These are phyloP conservation scores for Phaethon lepturus DNA, from an alignment of 2,113 vertebrate species.

Conservation along the genomic window DNA sequence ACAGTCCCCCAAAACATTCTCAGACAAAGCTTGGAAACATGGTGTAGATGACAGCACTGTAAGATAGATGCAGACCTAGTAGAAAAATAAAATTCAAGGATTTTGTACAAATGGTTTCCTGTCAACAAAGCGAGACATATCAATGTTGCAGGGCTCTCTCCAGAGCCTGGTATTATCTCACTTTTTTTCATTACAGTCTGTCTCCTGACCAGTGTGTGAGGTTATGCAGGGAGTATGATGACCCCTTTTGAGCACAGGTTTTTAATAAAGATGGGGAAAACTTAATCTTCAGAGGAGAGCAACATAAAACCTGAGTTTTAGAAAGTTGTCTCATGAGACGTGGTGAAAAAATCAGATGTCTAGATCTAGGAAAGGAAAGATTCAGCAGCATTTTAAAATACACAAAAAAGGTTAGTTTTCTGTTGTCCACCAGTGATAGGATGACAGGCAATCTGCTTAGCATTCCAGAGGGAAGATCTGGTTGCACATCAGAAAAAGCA, in stretches of 20 bases:
- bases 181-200: not conserved
- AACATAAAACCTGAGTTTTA: not conserved
- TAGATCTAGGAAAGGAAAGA: not conserved
- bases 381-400: not conserved
- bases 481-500: not conserved
- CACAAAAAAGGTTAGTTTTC: not conserved
- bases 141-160: not conserved
- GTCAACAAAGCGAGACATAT: not conserved
- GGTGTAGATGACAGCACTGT: not conserved
- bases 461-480: not conserved
- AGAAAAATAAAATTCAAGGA: not conserved
- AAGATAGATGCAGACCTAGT: not conserved
- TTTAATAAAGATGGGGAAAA: not conserved
- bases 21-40: not conserved
- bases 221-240: not conserved
- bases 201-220: not conserved
- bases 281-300: not conserved
- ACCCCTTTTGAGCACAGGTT: not conserved
- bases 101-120: not conserved
- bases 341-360: not conserved
- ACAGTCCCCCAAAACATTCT: not conserved
- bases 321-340: not conserved
- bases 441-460: not conserved
- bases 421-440: not conserved
- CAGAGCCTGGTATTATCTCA: not conserved